Evolutionary conservation across 2,888 invertebrate species (phyloP).

Genomic region (Mythimna pallens): DNA sequence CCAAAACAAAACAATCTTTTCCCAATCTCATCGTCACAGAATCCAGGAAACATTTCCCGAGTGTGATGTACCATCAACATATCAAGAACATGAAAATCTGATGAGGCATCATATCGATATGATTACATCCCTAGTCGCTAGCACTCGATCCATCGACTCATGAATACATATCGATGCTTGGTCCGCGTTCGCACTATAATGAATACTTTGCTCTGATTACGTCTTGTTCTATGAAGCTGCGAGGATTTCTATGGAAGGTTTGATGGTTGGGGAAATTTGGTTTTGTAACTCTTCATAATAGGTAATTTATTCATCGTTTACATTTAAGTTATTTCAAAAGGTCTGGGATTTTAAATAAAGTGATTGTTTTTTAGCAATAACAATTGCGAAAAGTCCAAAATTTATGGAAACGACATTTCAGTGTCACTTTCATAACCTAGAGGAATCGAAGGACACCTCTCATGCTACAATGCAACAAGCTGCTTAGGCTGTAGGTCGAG

Average conservation of each 20-base stretch:
- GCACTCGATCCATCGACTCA: constrained; percentile 75
- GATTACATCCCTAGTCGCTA: constrained; percentile 71
- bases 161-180: constrained; percentile 78
- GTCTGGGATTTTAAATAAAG: too few species aligned
- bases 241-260: constrained; percentile 3
- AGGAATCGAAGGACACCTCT: too few species aligned
- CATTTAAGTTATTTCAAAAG: too few species aligned
- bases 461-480: too few species aligned
- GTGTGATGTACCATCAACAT: constrained; percentile 36
- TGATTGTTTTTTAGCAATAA: too few species aligned
- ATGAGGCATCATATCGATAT: constrained; percentile 79
- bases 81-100: constrained; percentile 59
- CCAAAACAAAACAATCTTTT: constrained; percentile 28
- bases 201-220: constrained; percentile 66
- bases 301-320: background rate
- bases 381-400: too few species aligned
- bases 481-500: too few species aligned
- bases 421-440: too few species aligned
- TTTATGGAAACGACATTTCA: too few species aligned
- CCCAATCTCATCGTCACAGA: background rate
- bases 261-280: constrained; percentile 10
- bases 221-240: constrained; percentile 44
- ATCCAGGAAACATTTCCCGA: constrained; percentile 13
- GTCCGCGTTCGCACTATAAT: constrained; percentile 55
- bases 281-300: constrained; percentile 7